Conservation (phyloP, 2,797 vertebrate genomes). For the Botia almorhae region DNA sequence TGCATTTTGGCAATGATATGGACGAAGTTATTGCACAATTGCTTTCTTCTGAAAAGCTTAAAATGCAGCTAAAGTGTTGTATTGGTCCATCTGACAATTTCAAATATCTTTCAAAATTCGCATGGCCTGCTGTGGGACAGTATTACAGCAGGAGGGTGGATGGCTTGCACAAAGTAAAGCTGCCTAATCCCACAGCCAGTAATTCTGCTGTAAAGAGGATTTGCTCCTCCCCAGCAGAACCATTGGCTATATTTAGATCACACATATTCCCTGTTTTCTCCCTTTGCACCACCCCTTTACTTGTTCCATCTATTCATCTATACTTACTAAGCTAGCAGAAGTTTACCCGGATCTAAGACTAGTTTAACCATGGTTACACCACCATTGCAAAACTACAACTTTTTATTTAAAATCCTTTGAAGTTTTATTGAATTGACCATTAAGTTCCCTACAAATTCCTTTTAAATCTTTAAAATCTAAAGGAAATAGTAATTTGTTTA, state of each 20-base stretch:
- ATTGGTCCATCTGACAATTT: background rate
- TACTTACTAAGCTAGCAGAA: background rate
- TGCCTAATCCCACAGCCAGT: conserved; percentile 87
- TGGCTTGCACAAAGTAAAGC: conserved; percentile 80
- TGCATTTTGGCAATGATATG: background rate
- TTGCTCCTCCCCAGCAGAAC: conserved; percentile 84
- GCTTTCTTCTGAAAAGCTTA: too few relatives aligned
- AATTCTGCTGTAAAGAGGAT: conserved; percentile 92
- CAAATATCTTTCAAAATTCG: conserved; percentile 57
- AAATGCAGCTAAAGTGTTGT: too few relatives aligned
- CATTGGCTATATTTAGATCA: conserved; percentile 90
- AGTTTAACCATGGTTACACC: background rate
- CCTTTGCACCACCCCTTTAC: conserved; percentile 59
- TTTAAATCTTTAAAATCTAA: too few relatives aligned
- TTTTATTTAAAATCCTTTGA: too few relatives aligned
- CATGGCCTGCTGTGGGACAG: conserved; percentile 69
- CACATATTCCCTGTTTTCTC: conserved; percentile 65
- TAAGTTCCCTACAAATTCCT: too few relatives aligned
- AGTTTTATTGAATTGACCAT: too few relatives aligned
- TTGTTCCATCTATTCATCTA: conserved; percentile 53
- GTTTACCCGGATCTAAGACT: background rate
- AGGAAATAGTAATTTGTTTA: too few relatives aligned
- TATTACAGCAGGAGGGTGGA: conserved; percentile 78
- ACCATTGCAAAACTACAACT: too few relatives aligned
- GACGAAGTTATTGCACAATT: background rate